Conservation (phyloP, 2,113 vertebrate species). For the Anguilla rostrata region DNA sequence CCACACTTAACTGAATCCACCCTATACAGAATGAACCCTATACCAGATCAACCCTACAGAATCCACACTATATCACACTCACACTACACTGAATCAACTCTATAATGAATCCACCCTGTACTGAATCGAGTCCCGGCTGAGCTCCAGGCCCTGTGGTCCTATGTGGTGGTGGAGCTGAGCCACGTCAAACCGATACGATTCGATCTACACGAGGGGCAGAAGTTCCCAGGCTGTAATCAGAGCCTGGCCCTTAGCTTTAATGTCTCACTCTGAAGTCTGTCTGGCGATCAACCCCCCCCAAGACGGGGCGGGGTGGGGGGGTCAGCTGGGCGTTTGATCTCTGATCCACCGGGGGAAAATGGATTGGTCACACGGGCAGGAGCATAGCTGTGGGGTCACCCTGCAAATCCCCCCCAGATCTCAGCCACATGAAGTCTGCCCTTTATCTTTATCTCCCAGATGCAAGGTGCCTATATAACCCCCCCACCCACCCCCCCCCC, state of each 20-base stretch:
- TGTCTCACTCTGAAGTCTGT: conserved; percentile 26
- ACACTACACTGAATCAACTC: too few species aligned
- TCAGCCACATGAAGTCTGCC: background rate
- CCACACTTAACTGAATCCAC: too few species aligned
- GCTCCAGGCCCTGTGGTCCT: background rate
- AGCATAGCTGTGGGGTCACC: background rate
- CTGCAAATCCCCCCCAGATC: background rate
- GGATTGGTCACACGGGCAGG: conserved; percentile 10
- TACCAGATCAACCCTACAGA: too few species aligned
- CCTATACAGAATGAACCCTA: too few species aligned
- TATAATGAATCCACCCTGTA: background rate
- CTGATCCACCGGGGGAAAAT: conserved; percentile 4
- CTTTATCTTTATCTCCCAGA: background rate
- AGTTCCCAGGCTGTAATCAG: conserved; percentile 13
- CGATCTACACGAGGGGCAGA: background rate
- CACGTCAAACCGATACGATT: too few species aligned
- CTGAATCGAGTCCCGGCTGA: background rate
- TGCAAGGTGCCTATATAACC: background rate
- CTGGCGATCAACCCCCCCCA: background rate
- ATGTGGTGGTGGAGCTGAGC: background rate
- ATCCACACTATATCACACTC: too few species aligned
- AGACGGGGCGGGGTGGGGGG: background rate
- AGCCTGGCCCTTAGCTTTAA: conserved; percentile 23
- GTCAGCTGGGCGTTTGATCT: conserved; percentile 4
- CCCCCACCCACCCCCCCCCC: background rate